Evolutionary conservation across 2,797 vertebrate genomes (phyloP).

Genomic region (Delichon dasypus): DNA sequence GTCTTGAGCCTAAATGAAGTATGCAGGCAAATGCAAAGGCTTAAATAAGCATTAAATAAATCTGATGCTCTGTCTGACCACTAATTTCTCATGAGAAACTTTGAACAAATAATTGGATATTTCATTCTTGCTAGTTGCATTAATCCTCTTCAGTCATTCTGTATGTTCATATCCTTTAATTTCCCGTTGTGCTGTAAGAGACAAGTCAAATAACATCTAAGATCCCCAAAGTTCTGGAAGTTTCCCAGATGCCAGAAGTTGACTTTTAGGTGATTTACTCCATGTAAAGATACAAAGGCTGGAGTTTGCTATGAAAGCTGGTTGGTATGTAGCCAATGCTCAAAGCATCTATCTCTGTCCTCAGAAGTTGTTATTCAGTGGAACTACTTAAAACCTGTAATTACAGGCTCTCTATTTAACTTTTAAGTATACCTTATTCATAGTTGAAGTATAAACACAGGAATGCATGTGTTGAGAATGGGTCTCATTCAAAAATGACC

Average conservation of each 20-base stretch:
- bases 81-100: neutral
- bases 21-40: neutral
- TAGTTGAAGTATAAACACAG: neutral
- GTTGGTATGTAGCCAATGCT: neutral
- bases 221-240: neutral
- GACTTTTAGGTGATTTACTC: neutral
- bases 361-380: neutral
- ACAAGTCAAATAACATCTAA: neutral
- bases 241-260: neutral
- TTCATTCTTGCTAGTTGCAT: neutral
- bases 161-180: neutral
- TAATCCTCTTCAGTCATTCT: neutral
- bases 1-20: neutral
- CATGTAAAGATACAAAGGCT: neutral
- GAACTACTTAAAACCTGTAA: neutral
- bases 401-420: neutral
- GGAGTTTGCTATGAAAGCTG: accelerated
- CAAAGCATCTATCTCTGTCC: neutral
- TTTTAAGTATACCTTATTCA: neutral
- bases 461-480: neutral
- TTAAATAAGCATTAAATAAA: neutral
- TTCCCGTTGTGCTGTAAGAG: neutral
- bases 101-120: neutral
- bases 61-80: neutral
- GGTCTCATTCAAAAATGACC: neutral